phyloP scores from a whole-genome alignment of 2,797 vertebrate species.

The Percopsis omiscomaycus region DNA sequence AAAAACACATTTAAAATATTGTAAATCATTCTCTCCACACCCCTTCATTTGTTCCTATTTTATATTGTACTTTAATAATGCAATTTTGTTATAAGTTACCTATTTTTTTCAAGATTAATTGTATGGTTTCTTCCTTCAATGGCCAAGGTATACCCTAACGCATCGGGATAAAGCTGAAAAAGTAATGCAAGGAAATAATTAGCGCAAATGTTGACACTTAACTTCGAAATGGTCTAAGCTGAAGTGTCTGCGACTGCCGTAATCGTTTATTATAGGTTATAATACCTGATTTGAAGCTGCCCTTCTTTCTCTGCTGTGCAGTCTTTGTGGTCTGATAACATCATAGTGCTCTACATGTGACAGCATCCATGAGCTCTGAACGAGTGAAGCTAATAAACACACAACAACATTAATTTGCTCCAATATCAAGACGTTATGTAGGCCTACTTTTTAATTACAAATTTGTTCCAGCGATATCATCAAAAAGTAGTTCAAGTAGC shows the following conservation, averaged over 20 bases:
- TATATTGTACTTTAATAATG: not conserved
- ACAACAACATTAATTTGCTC: not conserved
- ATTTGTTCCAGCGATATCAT: not conserved
- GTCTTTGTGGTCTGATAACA: conserved; percentile 73
- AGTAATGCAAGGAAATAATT: not conserved
- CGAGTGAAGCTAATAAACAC: conserved; percentile 43
- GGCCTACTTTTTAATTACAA: not conserved
- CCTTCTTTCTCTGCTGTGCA: conserved; percentile 46
- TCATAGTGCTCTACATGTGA: conserved; percentile 68
- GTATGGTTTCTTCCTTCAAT: conserved; percentile 75
- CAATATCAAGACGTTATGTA: not conserved
- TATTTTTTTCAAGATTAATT: conserved; percentile 84
- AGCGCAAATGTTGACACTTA: not conserved
- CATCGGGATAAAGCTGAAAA: conserved; percentile 75
- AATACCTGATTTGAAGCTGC: conserved; percentile 70
- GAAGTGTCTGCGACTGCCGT: not conserved
- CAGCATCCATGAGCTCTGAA: conserved; percentile 38
- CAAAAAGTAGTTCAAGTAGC: not conserved
- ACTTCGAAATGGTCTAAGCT: not conserved
- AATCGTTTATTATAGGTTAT: too few relatives aligned
- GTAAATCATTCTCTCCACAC: not conserved
- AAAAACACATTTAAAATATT: not conserved
- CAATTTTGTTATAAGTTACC: conserved; percentile 56
- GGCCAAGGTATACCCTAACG: conserved; percentile 71
- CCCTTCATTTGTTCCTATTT: not conserved